Evolutionary conservation across 2,797 vertebrate species (phyloP).

Genomic region (Intellagama lesueurii): DNA sequence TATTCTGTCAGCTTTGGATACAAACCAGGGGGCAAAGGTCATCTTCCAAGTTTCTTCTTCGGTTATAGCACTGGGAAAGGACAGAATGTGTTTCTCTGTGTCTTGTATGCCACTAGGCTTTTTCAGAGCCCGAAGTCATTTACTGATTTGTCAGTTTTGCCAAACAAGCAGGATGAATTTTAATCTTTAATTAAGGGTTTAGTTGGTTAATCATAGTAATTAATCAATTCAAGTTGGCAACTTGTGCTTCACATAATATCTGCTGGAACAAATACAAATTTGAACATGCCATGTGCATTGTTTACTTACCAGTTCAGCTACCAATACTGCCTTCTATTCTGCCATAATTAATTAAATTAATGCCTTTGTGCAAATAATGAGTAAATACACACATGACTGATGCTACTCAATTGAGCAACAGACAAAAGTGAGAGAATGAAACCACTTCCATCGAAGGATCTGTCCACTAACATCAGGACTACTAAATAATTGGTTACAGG

Average conservation of each 20-base stretch:
- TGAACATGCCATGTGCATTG: neutral
- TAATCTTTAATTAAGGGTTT: neutral
- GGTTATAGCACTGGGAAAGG: neutral
- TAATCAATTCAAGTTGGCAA: conserved; percentile 6
- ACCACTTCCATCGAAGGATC: neutral
- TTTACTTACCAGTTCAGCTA: conserved; percentile 12
- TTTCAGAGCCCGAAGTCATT: neutral
- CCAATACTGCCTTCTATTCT: conserved; percentile 57
- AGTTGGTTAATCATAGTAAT: neutral
- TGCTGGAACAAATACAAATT: neutral
- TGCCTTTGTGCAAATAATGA: conserved; percentile 50
- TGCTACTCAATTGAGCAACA: conserved; percentile 48
- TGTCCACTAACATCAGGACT: neutral
- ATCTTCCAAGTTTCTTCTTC: conserved; percentile 10
- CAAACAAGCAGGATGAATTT: conserved; percentile 2
- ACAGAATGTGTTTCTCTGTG: neutral
- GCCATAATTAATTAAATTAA: conserved; percentile 48
- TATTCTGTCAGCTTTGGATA: neutral
- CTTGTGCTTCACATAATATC: neutral
- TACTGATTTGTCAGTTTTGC: neutral
- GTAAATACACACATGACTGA: conserved; percentile 55
- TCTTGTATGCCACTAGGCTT: neutral
- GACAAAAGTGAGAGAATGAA: conserved; percentile 38
- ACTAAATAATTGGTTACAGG: conserved; percentile 4
- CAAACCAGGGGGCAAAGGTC: neutral